Evolutionary conservation across 2,888 invertebrate genomes (phyloP), one percentile per base, ranked within the genome.

Genomic region (Eucriotettix oculatus): DNA sequence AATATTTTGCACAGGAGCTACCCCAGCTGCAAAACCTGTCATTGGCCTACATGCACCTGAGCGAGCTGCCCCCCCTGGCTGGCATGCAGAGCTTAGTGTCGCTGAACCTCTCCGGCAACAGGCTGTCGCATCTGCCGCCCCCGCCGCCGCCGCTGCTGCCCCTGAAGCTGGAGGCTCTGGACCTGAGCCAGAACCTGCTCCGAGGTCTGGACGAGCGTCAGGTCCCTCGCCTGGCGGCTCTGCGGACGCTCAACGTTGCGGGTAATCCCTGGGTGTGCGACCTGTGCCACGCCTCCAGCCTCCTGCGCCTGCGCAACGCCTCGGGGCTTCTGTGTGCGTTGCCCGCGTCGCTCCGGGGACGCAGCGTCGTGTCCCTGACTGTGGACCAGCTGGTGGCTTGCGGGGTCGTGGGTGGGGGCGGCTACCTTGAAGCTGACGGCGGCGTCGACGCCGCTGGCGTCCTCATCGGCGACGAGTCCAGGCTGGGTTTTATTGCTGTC

Each of bases 31-130:
- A 76, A 43, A 76, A 77, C 44, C 73, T 86, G 0, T 78, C 79
- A 1, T 70, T 85, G 14, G 81, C 84, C 0, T 79, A 82, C 67
- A 75, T 84, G 68, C 77, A 78, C 10, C 69, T 84, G 54, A 72
- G 76, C 9, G 76, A 77, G 10, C 69, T 84, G 55, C 82, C 84
- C 1, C 71, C 75, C 1, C 75, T 84, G 64, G 77, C 85, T 63
- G 78, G 75, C 1, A 78, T 79, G 66, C 78, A 79, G 44, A 78
- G 80, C 65, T 72, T 90, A 62, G 77, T 78, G 60, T 78, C 78
- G 63, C 75, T 90, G 64, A 87, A 89, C 74, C 73, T 90, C 67
- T 87, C 87, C 43, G 81, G 83, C 69, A 90, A 89, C 74, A 78
- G 81, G 69, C 75, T 90, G 60, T 75, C 73, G 0, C 76, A 74